Base-by-base conservation (phyloP, 2,888 invertebrate genomes). In the Nasonia oneida region DNA sequence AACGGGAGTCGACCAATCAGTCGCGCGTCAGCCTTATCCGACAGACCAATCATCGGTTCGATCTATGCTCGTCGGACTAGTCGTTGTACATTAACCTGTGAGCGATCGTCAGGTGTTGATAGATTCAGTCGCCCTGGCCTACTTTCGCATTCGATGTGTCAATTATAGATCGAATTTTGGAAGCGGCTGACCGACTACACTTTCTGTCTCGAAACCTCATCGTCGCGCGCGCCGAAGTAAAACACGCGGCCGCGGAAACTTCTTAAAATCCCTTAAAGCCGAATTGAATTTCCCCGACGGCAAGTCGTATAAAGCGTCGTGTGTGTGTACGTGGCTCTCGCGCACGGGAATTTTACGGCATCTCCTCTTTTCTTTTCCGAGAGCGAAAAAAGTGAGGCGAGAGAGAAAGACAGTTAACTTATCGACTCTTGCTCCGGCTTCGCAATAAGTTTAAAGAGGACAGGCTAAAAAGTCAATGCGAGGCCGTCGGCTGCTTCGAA, bases 231-330 rank as follows among this genome's bases (percentile, higher is more conserved):
- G 14, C 14, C 70, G 33, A 18, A 37, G 70, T 29, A 67, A 15
- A 29, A 33, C 29, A 33, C 39, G 33, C 4, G 15, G 18, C 39
- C 1, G 33, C 37, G n/a, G 8, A n/a, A 10, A 42, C n/a, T 71
- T n/a, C 42, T 71, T 42, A n/a, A n/a, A 53, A 57, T 80, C 39
- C 29, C 74, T 81, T 57, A 61, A 71, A 74, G 42, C 37, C 3
- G 33, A 74, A 81, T 81, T 81, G 23, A 81, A 81, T 81, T 73
- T 81, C 53, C 29, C 57, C 23, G 12, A 57, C 29, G 18, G 33
- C 39, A 33, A 23, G 53, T 23, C 70, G 70, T 70, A 37, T 8
- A 53, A 71, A 71, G 23, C 50, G 67, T 79, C 47, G 67, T 50
- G 18, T 29, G 29, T 29, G 29, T 18, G 73, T 57, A 61, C 70